Conservation (phyloP, 2,797 vertebrate species). For the Pseudocheirus occidentalis region DNA sequence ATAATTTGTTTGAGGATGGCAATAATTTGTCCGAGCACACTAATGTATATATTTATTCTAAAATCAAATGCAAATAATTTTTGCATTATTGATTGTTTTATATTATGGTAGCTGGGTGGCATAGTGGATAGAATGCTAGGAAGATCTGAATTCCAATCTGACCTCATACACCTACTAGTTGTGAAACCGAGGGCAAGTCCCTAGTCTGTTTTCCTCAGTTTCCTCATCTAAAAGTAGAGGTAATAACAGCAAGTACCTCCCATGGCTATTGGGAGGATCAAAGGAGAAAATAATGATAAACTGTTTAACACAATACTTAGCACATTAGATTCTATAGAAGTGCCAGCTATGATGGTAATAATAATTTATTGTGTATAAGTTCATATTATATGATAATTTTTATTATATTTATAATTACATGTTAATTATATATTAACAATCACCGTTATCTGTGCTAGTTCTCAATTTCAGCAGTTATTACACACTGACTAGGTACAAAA, state of each 20-base stretch:
- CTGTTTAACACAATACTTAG: background rate
- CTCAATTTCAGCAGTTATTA: background rate
- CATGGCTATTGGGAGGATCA: background rate
- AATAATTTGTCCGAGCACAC: background rate
- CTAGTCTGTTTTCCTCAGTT: background rate
- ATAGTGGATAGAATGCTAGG: background rate
- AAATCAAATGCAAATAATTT: background rate
- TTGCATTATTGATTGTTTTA: background rate
- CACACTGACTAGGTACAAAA: background rate
- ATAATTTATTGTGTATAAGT: too few relatives aligned
- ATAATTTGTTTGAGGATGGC: background rate
- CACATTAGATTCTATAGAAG: background rate
- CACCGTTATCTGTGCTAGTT: background rate
- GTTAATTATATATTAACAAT: background rate
- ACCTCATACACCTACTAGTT: background rate
- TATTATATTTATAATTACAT: background rate
- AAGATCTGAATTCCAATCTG: background rate
- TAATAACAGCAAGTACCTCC: background rate
- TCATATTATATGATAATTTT: background rate
- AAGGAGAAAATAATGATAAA: background rate
- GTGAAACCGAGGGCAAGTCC: background rate
- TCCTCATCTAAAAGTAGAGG: background rate
- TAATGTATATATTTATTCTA: conserved; percentile 1
- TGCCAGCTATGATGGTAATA: background rate
- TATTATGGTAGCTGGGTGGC: background rate